Percentiles rank a stretch among this genome's conserved stretches.
These are phyloP conservation scores for Aramus guarauna DNA, from an alignment of 2,113 vertebrate genomes.

Conservation along the genomic window DNA sequence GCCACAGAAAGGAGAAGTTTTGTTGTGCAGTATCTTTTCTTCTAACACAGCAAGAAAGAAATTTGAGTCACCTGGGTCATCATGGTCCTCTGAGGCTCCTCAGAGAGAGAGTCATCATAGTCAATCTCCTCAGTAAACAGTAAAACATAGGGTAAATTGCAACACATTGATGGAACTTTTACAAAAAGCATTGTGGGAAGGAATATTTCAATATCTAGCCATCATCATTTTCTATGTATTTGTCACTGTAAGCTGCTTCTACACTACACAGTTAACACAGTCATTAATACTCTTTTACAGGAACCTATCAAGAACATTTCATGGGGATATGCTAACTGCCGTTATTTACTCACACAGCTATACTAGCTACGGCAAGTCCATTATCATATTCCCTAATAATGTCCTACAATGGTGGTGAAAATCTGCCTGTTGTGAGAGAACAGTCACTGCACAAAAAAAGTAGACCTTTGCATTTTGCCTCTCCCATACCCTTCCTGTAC, in stretches of 20 bases:
- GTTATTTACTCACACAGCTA: not conserved
- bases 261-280: not conserved
- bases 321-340: not conserved
- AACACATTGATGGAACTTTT: not conserved
- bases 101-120: not conserved
- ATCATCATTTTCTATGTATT: not conserved
- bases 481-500: not conserved
- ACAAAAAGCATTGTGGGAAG: not conserved
- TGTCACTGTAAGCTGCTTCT: not conserved
- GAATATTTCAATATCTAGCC: not conserved
- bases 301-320: not conserved
- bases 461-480: not conserved
- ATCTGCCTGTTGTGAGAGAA: not conserved
- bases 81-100: not conserved
- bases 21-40: not conserved
- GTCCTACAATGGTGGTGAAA: not conserved
- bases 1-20: not conserved
- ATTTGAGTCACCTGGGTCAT: not conserved
- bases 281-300: not conserved
- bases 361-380: not conserved
- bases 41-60: not conserved
- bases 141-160: not conserved
- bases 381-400: not conserved
- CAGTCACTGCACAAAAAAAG: not conserved
- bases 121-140: not conserved